Evolutionary conservation across 2,797 vertebrate species (phyloP), one percentile per base, ranked within the genome.

Genomic region (Pelochelys cantorii): DNA sequence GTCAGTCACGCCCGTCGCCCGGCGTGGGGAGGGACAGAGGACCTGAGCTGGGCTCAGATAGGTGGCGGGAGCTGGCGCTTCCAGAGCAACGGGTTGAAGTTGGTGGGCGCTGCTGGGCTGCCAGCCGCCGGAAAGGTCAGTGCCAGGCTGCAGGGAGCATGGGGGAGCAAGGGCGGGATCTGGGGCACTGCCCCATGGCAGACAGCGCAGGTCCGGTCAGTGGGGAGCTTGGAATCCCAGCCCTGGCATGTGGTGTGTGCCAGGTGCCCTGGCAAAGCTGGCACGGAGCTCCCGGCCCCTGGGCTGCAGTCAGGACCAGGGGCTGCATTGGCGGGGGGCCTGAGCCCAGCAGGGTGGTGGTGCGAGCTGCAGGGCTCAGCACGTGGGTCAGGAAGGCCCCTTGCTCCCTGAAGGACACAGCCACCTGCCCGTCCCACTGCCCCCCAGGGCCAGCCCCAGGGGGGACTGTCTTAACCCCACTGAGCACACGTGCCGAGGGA

Each of bases 21-120:
- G 5, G 29, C 2, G 62, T 3, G 9, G 4, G 17, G 17, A 17
- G 1, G 15, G 18, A 15, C n/a, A 22, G 65, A 37, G 65, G n/a
- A 10, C 18, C 8, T 20, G 65, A 18, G n/a, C 18, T 68, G 65
- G n/a, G 9, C 65, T 68, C 65, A 34, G 9, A 4, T 31, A n/a
- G 62, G 42, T 6, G 42, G 42, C 42, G 57, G 55, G 4, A 56
- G 15, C 31, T n/a, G 62, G 62, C 17, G 31, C 31, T 65, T 17
- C 31, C 7, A 9, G 62, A 7, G 12, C 13, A 6, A 7, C 3
- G 62, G 31, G 29, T 15, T 4, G 13, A 29, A 6, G 7, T 29
- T 7, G 25, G 6, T 31, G 29, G 60, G 60, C 60, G 13, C 62
- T 65, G 62, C 29, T 8, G 2, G 60, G 31, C 4, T 42, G 15